Evolutionary conservation across 2,888 invertebrate species (phyloP).

Genomic region (Sceliomorpha sp.): DNA sequence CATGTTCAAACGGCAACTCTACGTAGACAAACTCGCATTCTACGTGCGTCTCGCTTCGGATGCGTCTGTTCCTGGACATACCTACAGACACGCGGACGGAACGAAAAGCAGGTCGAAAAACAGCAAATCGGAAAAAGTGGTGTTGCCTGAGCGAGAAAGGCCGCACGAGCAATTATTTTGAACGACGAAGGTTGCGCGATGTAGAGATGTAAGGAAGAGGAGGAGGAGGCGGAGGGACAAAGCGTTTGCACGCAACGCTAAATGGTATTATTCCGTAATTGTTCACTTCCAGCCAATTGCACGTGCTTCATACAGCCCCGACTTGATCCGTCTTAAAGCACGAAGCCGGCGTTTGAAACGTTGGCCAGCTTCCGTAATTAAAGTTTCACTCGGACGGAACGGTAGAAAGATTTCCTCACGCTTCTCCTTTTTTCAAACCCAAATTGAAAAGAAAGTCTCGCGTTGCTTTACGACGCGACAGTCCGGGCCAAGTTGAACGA

Average conservation of each 20-base stretch:
- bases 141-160: too few species aligned
- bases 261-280: constrained; percentile 43
- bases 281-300: constrained; percentile 58
- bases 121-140: too few species aligned
- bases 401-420: constrained; percentile 44
- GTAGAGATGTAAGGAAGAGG: too few species aligned
- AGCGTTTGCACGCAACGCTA: constrained; percentile 30
- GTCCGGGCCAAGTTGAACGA: constrained; percentile 1
- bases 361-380: constrained; percentile 49
- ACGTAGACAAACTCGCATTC: too few species aligned
- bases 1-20: too few species aligned
- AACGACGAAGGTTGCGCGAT: too few species aligned
- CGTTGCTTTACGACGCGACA: constrained; percentile 13
- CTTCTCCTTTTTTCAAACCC: constrained; percentile 17
- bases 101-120: too few species aligned
- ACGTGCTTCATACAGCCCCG: constrained; percentile 53
- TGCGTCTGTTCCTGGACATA: too few species aligned
- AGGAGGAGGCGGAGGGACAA: constrained; percentile 42
- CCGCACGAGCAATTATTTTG: too few species aligned
- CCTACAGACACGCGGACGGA: too few species aligned
- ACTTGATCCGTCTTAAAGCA: constrained; percentile 65
- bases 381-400: constrained; percentile 53
- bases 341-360: constrained; percentile 56
- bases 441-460: constrained; percentile 30
- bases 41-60: too few species aligned